Evolutionary conservation across 2,888 invertebrate genomes (phyloP).

Genomic region (Melanophora roralis): DNA sequence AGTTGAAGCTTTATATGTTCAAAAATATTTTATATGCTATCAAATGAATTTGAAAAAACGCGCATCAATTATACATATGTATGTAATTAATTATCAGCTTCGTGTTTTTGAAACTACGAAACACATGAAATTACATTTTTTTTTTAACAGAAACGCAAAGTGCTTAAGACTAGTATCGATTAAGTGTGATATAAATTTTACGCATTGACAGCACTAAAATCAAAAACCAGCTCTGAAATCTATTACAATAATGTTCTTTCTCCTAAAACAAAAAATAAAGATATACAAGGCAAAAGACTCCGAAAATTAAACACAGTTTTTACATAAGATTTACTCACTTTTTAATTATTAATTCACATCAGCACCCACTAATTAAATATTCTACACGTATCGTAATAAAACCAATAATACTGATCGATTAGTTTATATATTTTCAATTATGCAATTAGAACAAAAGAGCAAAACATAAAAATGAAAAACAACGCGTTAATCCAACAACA

Average conservation of each 20-base stretch:
- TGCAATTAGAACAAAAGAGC: conserved; percentile 51
- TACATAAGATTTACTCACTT: conserved; percentile 39
- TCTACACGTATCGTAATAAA: not conserved
- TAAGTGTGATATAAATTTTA: no score
- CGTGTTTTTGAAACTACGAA: no score
- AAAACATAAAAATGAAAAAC: conserved; percentile 54
- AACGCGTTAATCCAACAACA: conserved; percentile 46
- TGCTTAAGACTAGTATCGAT: no score
- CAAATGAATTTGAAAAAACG: no score
- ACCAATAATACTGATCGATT: conserved; percentile 8
- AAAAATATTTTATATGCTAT: no score
- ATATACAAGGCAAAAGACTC: conserved; percentile 45
- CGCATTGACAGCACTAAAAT: not conserved
- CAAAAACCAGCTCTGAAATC: conserved; percentile 18
- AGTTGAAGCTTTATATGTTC: no score
- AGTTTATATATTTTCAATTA: conserved; percentile 58
- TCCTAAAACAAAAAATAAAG: conserved; percentile 51
- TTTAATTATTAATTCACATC: conserved; percentile 24
- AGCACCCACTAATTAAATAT: conserved; percentile 4
- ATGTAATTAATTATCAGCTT: no score
- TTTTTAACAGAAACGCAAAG: no score
- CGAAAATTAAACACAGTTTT: conserved; percentile 12
- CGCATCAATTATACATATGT: no score
- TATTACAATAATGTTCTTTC: no score
- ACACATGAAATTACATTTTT: no score